Evolutionary conservation across 2,888 invertebrate genomes (phyloP), one percentile per base, ranked within the genome.

Genomic region (Scaptomyza caliginosa): DNA sequence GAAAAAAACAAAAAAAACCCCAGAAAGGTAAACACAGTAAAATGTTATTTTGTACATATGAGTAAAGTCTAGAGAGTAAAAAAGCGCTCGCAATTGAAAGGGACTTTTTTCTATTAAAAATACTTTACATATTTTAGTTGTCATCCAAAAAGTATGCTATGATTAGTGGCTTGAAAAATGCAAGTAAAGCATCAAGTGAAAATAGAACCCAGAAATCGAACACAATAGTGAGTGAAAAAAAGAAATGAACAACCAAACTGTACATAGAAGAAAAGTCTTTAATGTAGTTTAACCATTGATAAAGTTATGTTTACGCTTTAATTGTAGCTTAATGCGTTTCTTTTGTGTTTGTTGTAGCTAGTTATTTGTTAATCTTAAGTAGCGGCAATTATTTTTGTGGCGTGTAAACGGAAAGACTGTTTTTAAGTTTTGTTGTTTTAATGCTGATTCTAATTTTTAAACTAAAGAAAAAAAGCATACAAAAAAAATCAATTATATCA

Each of bases 401-500:
- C 66, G 62, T 69, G 80, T 82, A 88, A 88, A 79, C 81, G 82
- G 83, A 89, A 88, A 88, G 88, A 88, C 88, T 88, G 89, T 88
- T 63, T 83, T 74, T 77, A 80, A 80, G 82, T 88, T 87, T 86
- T 82, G 84, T 88, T 82, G 82, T 80, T 69, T 59, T 65, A 66
- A 77, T 60, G 38, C 10, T 39, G 62, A 67, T 57, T 59, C 24
- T 66, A 50, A 57, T n/a, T 3, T 48, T 34, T 54, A 51, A 46
- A 45, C 38, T 58, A 36, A 55, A 57, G 30, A 56, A 54, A 19
- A 39, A 34, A n/a, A n/a, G n/a, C n/a, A n/a, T n/a, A n/a, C n/a
- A n/a, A n/a, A 16, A 43, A 1, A 16, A 32, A 10, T 23, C 30
- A 39, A 67, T 17, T 66, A 54, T 42, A 54, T 56, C 45, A 5